These are phyloP conservation scores for Elephas maximus DNA, from an alignment of 2,113 vertebrate species.

Conservation along the genomic window DNA sequence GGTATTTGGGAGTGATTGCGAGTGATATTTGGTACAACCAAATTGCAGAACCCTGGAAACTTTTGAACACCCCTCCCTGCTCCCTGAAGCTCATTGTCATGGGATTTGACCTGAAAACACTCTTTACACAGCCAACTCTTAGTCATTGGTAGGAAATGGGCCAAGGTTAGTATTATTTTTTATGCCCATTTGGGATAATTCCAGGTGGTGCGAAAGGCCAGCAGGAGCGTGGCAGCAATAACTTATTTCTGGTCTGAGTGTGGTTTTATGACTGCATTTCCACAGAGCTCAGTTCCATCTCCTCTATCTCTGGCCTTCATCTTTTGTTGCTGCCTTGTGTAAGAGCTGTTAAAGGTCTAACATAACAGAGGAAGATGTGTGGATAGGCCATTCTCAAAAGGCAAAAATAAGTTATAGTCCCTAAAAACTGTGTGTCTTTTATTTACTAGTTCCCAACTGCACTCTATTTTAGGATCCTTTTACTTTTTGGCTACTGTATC, in stretches of 20 bases:
- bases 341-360: background rate
- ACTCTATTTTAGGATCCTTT: constrained; percentile 45
- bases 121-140: constrained; percentile 50
- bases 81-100: constrained; percentile 48
- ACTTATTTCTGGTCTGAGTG: constrained; percentile 29
- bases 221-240: background rate
- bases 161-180: background rate
- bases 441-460: background rate
- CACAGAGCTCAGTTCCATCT: background rate
- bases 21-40: constrained; percentile 44
- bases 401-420: constrained; percentile 15
- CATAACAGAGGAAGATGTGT: background rate
- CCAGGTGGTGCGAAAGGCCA: background rate
- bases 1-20: constrained; percentile 36
- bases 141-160: constrained; percentile 52
- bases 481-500: constrained; percentile 37
- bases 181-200: constrained; percentile 49
- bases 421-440: constrained; percentile 52
- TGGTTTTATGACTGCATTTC: constrained; percentile 26
- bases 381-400: constrained; percentile 6
- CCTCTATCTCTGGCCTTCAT: background rate
- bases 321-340: background rate
- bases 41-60: constrained; percentile 28
- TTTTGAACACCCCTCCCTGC: background rate
- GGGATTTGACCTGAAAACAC: constrained; percentile 52